Percentiles rank a stretch among this genome's conserved stretches.
Conservation (phyloP, 2,888 invertebrate species). For the Zeuzera pyrina region DNA sequence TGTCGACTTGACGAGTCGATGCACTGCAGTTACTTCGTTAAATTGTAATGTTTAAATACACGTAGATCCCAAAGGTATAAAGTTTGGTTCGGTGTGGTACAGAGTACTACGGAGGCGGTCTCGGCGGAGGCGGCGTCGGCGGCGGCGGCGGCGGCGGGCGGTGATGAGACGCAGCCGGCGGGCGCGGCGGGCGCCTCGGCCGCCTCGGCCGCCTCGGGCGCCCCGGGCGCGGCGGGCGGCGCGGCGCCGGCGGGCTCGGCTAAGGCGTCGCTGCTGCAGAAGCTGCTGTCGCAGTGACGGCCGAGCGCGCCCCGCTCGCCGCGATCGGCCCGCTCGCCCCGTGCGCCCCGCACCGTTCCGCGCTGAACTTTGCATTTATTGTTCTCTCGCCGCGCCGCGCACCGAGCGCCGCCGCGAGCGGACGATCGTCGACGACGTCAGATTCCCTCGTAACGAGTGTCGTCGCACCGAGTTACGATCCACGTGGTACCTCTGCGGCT, state of each 20-base stretch:
- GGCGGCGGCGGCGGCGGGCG: slow-evolving; percentile 25
- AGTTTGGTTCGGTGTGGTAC: too few species aligned
- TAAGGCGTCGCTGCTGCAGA: slow-evolving; percentile 87
- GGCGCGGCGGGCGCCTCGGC: slow-evolving; percentile 22
- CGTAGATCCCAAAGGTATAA: too few species aligned
- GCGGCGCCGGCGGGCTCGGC: slow-evolving; percentile 31
- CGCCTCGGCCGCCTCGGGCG: slow-evolving; percentile 22
- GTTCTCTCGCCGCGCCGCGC: slow-evolving; percentile 28
- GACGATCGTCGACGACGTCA: slow-evolving; percentile 31
- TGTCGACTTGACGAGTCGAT: too few species aligned
- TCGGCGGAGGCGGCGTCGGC: slow-evolving; percentile 49
- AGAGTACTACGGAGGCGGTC: slow-evolving; percentile 70
- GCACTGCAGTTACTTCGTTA: too few species aligned
- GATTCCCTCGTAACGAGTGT: slow-evolving; percentile 38
- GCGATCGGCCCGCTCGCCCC: slow-evolving; percentile 7
- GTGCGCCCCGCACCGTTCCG: slow-evolving; percentile 9
- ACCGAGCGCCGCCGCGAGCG: too few species aligned
- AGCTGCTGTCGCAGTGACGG: slow-evolving; percentile 85
- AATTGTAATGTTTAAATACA: too few species aligned
- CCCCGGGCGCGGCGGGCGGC: slow-evolving; percentile 25
- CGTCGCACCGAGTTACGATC: slow-evolving; percentile 43
- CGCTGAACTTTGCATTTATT: slow-evolving; percentile 55
- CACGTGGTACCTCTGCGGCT: slow-evolving; percentile 66
- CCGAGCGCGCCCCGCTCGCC: slow-evolving; percentile 14
- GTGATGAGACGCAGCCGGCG: slow-evolving; percentile 21